Evolutionary conservation across 2,797 vertebrate genomes (phyloP).

Genomic region (Poliocrania exsul): DNA sequence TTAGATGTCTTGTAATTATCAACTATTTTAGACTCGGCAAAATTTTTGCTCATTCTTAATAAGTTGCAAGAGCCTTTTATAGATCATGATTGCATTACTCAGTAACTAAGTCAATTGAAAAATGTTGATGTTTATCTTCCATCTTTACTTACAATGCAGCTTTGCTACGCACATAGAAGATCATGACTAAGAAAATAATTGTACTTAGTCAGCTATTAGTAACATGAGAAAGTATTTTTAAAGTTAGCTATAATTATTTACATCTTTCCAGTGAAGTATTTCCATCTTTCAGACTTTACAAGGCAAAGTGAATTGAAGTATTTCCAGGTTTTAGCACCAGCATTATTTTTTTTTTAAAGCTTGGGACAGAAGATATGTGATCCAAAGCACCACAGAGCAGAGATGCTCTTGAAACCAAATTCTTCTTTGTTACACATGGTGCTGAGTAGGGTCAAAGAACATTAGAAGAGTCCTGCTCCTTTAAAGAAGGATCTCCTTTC

Average conservation of each 20-base stretch:
- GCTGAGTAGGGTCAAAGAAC: not conserved
- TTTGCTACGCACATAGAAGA: conserved; percentile 9
- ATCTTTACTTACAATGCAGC: not conserved
- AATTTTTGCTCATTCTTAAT: not conserved
- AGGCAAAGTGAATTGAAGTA: not conserved
- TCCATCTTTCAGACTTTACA: not conserved
- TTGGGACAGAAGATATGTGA: not conserved
- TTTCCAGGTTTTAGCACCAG: not conserved
- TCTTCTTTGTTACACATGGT: not conserved
- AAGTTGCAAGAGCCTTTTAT: not conserved
- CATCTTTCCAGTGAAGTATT: not conserved
- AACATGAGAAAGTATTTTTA: conserved; percentile 25
- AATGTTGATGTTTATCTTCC: conserved; percentile 12
- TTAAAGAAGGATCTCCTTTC: not conserved
- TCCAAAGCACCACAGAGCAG: not conserved
- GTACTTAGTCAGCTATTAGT: conserved; percentile 16
- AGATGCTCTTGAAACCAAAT: not conserved
- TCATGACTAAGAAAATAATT: conserved; percentile 39
- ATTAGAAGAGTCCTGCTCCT: not conserved
- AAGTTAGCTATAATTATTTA: not conserved
- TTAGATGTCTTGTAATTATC: not conserved
- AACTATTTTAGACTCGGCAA: not conserved
- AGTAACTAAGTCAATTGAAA: conserved; percentile 19
- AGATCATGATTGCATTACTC: not conserved
- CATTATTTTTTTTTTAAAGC: not conserved